A percentile compares a stretch with the other conserved stretches of the same genome.
These are phyloP conservation scores for Neopipo cinnamomea DNA, from an alignment of 2,113 vertebrate genomes.

Conservation along the genomic window DNA sequence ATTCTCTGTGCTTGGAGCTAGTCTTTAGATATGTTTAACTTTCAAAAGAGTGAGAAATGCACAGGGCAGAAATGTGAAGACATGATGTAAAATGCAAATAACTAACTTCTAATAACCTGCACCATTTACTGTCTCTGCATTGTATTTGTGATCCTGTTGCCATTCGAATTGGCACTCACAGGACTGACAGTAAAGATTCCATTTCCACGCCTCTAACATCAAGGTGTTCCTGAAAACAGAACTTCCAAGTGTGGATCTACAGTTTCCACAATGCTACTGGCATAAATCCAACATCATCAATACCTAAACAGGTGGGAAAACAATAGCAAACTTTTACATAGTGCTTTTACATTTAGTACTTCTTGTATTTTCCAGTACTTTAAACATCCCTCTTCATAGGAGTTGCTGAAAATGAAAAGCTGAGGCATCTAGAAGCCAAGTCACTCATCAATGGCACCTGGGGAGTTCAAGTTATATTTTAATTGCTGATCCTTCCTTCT, in stretches of 20 bases:
- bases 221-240: neutral
- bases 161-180: neutral
- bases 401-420: neutral
- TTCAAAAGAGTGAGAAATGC: neutral
- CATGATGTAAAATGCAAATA: neutral
- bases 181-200: neutral
- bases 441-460: accelerated
- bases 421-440: neutral
- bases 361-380: neutral
- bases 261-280: neutral
- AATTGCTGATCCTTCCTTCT: neutral
- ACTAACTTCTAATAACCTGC: neutral
- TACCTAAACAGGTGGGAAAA: neutral
- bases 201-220: neutral
- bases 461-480: neutral
- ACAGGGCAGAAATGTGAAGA: neutral
- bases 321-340: neutral
- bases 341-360: neutral
- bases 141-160: neutral
- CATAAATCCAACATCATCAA: neutral
- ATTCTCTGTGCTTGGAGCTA: neutral
- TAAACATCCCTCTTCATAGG: neutral
- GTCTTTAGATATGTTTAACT: neutral
- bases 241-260: neutral
- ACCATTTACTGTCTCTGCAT: neutral